phyloP scores from a whole-genome alignment of 2,888 invertebrate genomes.

The Dryobotodes eremita region DNA sequence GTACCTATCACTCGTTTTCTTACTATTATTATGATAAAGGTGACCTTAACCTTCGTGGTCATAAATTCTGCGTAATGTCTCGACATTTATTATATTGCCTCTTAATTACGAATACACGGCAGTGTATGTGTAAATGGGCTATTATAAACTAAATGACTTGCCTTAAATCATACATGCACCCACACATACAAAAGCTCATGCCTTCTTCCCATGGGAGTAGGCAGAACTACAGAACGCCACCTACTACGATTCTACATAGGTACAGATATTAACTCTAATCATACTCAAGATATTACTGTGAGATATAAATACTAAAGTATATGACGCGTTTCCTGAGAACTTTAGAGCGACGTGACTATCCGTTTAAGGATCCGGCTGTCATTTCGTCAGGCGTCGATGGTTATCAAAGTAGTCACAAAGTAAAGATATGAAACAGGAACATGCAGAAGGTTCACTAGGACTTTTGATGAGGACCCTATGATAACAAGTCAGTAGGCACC shows the following conservation, averaged over 20 bases:
- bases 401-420: conserved; percentile 20
- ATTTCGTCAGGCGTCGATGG: conserved; percentile 12
- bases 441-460: not conserved
- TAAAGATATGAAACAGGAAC: not conserved
- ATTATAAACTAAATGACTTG: not conserved
- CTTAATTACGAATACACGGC: conserved; percentile 11
- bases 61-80: conserved; percentile 47
- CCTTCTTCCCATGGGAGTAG: too few species aligned
- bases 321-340: conserved; percentile 27
- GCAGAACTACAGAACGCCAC: too few species aligned
- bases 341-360: conserved; percentile 12
- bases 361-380: conserved; percentile 4
- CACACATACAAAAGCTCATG: too few species aligned
- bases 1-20: conserved; percentile 5
- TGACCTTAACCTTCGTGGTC: conserved; percentile 45
- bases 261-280: conserved; percentile 7
- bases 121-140: not conserved
- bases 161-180: conserved; percentile 1
- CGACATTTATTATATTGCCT: not conserved
- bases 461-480: not conserved
- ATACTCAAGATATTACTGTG: conserved; percentile 1
- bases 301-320: not conserved
- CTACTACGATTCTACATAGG: too few species aligned
- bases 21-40: conserved; percentile 21
- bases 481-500: not conserved